These are phyloP conservation scores for Pandemis cinnamomeana DNA, from an alignment of 2,888 invertebrate genomes.

Conservation along the genomic window DNA sequence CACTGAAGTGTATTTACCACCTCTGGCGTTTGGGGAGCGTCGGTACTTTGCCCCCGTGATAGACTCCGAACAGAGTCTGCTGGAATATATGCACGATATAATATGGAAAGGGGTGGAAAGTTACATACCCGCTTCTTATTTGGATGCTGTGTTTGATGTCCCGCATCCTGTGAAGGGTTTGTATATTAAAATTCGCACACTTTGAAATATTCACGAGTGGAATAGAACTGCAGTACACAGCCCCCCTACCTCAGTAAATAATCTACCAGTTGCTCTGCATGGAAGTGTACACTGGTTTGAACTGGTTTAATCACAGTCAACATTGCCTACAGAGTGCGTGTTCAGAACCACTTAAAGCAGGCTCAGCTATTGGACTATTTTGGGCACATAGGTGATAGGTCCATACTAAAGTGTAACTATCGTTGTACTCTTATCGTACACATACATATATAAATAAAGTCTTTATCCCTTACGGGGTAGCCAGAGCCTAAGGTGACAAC, in stretches of 20 bases:
- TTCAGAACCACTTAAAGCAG: too few relatives aligned
- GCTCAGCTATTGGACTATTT: too few relatives aligned
- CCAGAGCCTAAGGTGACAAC: too few relatives aligned
- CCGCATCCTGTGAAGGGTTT: slow-evolving; percentile 66
- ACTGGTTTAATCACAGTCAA: background rate
- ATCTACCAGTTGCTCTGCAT: background rate
- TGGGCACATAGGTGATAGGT: too few relatives aligned
- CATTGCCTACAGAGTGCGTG: too few relatives aligned
- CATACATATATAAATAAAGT: too few relatives aligned
- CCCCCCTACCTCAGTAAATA: too few relatives aligned
- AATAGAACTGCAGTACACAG: background rate
- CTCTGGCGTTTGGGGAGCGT: slow-evolving; percentile 61
- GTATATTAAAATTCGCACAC: background rate
- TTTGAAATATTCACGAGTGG: background rate
- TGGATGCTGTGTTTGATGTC: slow-evolving; percentile 65
- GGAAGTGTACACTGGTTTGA: background rate
- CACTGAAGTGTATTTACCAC: slow-evolving; percentile 63
- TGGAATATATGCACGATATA: slow-evolving; percentile 52
- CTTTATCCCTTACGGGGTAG: too few relatives aligned
- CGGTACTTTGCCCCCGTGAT: slow-evolving; percentile 68
- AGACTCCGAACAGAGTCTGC: slow-evolving; percentile 48
- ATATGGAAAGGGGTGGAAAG: slow-evolving; percentile 61
- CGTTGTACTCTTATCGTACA: too few relatives aligned
- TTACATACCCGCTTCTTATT: slow-evolving; percentile 62
- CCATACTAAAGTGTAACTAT: too few relatives aligned